A percentile compares a stretch with the other conserved stretches of the same genome.
phyloP scores from a whole-genome alignment of 2,797 vertebrate species.

The Sebastiscus albofasciatus region DNA sequence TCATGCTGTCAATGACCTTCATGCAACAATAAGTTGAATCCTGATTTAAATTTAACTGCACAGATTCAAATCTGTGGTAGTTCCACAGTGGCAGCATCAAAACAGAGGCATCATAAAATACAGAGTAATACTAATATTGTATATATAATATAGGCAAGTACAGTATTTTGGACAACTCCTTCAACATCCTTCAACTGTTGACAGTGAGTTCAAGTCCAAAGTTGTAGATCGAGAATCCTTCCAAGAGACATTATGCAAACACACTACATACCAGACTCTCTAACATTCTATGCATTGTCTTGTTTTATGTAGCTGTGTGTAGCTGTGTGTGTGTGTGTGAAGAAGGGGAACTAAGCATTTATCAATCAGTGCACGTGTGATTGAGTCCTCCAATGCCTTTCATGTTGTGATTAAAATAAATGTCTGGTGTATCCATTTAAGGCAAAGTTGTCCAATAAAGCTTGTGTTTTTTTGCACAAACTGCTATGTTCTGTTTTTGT shows the following conservation, averaged over 20 bases:
- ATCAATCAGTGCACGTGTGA: conserved; percentile 40
- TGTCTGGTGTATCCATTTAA: conserved; percentile 47
- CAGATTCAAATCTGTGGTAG: neutral
- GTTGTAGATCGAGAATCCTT: conserved; percentile 16
- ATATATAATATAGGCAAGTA: neutral
- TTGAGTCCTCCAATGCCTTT: conserved; percentile 51
- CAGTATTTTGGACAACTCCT: neutral
- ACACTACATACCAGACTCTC: conserved; percentile 10
- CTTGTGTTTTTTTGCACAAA: too few species aligned
- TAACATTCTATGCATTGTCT: conserved; percentile 62
- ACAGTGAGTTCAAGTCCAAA: neutral
- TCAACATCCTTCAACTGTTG: neutral
- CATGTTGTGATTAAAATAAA: conserved; percentile 31
- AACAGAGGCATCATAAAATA: neutral
- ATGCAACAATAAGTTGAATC: neutral
- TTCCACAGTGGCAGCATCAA: neutral
- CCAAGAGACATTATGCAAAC: conserved; percentile 53
- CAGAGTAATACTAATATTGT: neutral
- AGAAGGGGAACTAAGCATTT: conserved; percentile 30
- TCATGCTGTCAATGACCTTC: neutral
- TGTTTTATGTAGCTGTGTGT: conserved; percentile 6
- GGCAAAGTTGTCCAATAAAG: neutral
- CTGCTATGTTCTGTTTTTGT: too few species aligned
- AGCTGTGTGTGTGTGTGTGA: neutral
- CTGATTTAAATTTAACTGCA: neutral